A percentile compares a stretch with the other conserved stretches of the same genome.
Evolutionary conservation across 2,888 invertebrate genomes (phyloP).

Genomic region (Nowickia ferox): DNA sequence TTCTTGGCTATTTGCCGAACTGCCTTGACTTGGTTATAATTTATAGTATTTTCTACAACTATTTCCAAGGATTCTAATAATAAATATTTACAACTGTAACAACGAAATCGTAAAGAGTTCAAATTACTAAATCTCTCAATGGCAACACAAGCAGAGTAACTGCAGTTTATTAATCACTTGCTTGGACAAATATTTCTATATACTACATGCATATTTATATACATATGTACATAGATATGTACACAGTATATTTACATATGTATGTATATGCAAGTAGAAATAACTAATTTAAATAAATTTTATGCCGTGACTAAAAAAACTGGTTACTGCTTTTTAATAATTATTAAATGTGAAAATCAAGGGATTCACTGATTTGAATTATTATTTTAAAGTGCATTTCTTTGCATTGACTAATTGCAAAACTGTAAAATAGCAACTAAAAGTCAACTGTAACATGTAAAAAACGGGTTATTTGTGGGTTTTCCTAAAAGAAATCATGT

Average conservation of each 20-base stretch:
- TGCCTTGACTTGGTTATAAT: conserved; percentile 29
- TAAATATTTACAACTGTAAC: conserved; percentile 1
- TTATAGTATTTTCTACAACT: conserved; percentile 27
- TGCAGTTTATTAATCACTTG: neutral
- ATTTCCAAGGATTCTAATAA: conserved; percentile 40
- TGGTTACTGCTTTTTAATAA: conserved; percentile 23
- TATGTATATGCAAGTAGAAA: too few species aligned
- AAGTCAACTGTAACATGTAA: neutral
- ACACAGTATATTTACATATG: neutral
- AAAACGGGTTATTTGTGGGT: neutral
- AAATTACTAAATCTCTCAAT: neutral
- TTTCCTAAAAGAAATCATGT: conserved; percentile 10
- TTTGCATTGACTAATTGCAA: neutral
- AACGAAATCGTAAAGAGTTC: conserved; percentile 1
- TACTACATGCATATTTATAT: neutral
- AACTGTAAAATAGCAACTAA: neutral
- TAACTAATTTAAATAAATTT: conserved; percentile 14
- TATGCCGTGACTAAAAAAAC: conserved; percentile 39
- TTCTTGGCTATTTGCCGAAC: conserved; percentile 65
- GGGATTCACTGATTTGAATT: conserved; percentile 28
- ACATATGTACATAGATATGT: neutral
- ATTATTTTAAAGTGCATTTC: neutral
- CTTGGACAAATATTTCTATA: neutral
- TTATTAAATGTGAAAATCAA: conserved; percentile 8
- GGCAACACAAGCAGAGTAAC: neutral